Conservation (phyloP, 2,113 vertebrate genomes). For the Serilophus lunatus region DNA sequence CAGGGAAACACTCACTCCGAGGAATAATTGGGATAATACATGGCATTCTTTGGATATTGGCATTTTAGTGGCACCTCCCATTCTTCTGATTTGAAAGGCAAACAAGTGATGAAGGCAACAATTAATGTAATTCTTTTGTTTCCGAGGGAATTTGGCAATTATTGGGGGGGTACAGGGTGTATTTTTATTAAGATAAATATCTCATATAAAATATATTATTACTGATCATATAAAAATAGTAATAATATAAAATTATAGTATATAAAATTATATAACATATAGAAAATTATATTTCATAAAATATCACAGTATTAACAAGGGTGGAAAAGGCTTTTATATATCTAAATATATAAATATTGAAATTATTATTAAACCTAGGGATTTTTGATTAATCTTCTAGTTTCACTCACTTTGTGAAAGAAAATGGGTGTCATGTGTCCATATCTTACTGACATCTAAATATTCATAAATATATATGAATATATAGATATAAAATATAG, state of each 20-base stretch:
- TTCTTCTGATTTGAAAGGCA: not conserved
- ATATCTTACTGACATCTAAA: too few relatives aligned
- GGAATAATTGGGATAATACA: not conserved
- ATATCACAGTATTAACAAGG: too few relatives aligned
- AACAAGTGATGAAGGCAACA: not conserved
- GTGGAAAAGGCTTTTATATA: too few relatives aligned
- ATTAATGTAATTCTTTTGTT: not conserved
- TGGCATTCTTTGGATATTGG: not conserved
- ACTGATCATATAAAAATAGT: too few relatives aligned
- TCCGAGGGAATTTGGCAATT: not conserved
- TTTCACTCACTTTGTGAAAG: not conserved
- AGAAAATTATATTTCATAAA: too few relatives aligned
- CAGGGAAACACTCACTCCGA: not conserved
- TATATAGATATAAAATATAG: too few relatives aligned
- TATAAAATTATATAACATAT: too few relatives aligned
- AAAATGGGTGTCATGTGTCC: rapidly evolving
- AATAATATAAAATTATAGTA: too few relatives aligned
- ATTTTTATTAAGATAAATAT: not conserved
- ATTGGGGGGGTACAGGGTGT: not conserved
- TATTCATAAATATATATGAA: too few relatives aligned
- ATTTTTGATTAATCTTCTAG: not conserved
- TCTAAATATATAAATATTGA: too few relatives aligned
- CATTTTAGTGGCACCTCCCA: not conserved
- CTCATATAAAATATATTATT: not conserved
- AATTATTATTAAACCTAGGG: not conserved